Conservation (phyloP, 2,888 invertebrate genomes). For the Hirtodrosophila trivittata region DNA sequence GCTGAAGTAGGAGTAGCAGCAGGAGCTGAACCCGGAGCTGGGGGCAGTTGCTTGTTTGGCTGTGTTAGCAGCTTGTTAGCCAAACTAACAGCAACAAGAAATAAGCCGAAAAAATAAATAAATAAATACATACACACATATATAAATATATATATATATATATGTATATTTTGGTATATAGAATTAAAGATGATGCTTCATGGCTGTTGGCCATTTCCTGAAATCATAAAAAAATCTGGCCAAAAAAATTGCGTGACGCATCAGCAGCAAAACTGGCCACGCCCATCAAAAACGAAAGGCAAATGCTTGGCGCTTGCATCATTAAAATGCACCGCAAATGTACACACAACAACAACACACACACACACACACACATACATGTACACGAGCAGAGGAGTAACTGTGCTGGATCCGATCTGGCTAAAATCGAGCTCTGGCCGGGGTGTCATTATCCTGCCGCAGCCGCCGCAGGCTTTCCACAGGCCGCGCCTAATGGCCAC, state of each 20-base stretch:
- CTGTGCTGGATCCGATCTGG: constrained; percentile 43
- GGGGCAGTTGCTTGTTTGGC: constrained; percentile 46
- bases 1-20: constrained; percentile 28
- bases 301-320: constrained; percentile 45
- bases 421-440: constrained; percentile 13
- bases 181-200: constrained; percentile 69
- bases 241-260: constrained; percentile 68
- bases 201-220: constrained; percentile 77
- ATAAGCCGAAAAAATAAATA: constrained; percentile 6
- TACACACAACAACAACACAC: constrained; percentile 13
- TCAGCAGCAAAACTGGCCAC: constrained; percentile 54
- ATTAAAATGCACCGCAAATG: constrained; percentile 48
- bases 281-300: constrained; percentile 58
- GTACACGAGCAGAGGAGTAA: constrained; percentile 17
- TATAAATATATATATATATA: constrained; percentile 10
- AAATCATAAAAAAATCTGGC: constrained; percentile 61
- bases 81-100: constrained; percentile 28
- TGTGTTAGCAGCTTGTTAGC: constrained; percentile 80
- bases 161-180: neutral
- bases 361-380: constrained; percentile 5
- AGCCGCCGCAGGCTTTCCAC: constrained; percentile 48
- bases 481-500: constrained; percentile 73
- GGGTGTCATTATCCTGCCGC: constrained; percentile 59
- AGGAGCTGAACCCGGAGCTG: constrained; percentile 34
- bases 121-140: constrained; percentile 17